phyloP scores from a whole-genome alignment of 2,888 invertebrate genomes.

The Brachypalpus laphriformis region DNA sequence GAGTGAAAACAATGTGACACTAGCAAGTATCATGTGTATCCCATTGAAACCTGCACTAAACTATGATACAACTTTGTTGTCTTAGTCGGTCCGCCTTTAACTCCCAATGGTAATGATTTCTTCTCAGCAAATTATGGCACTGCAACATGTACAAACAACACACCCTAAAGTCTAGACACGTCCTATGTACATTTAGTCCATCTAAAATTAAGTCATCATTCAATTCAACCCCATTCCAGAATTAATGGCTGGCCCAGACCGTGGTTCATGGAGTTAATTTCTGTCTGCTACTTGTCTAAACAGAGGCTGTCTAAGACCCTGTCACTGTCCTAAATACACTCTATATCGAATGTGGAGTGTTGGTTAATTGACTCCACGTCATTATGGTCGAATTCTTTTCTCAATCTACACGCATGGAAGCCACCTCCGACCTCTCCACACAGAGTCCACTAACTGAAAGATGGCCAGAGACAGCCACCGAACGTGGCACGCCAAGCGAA shows the following conservation, averaged over 20 bases:
- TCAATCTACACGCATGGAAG: conserved; percentile 65
- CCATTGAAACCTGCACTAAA: no score
- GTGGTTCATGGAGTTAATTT: conserved; percentile 69
- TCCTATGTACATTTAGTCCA: conserved; percentile 23
- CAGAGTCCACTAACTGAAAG: conserved; percentile 40
- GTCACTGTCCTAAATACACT: conserved; percentile 62
- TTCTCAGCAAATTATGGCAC: background rate
- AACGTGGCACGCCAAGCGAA: conserved; percentile 36
- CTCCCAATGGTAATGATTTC: background rate
- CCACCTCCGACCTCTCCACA: conserved; percentile 61
- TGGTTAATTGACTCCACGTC: conserved; percentile 69
- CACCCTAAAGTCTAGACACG: conserved; percentile 47
- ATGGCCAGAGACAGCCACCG: conserved; percentile 5
- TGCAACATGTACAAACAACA: background rate
- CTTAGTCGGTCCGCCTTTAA: no score
- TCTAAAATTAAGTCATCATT: conserved; percentile 49
- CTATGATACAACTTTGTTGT: no score
- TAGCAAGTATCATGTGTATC: no score
- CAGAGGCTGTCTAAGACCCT: conserved; percentile 9
- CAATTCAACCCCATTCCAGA: conserved; percentile 54
- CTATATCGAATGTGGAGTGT: conserved; percentile 41
- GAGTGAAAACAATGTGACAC: no score
- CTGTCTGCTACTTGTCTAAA: conserved; percentile 69
- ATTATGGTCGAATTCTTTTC: conserved; percentile 61
- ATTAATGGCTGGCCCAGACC: conserved; percentile 62